Conservation (phyloP, 2,113 vertebrate species). For the Clarias gariepinus region DNA sequence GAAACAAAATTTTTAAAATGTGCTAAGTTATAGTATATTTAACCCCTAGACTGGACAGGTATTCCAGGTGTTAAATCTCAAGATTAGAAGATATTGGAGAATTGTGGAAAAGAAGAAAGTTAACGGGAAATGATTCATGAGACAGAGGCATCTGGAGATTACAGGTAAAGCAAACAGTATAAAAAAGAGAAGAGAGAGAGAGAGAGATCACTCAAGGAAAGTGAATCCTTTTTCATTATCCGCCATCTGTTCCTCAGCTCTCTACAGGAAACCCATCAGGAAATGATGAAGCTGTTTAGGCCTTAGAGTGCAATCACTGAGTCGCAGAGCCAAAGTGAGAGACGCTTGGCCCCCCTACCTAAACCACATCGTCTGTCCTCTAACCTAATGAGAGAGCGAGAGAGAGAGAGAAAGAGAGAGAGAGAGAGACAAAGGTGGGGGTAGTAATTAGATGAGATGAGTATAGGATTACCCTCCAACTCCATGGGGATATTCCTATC, state of each 20-base stretch:
- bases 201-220: constrained; percentile 41
- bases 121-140: constrained; percentile 28
- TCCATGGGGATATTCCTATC: constrained; percentile 50
- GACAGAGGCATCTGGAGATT: constrained; percentile 34
- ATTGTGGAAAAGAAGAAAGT: not conserved
- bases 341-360: constrained; percentile 37
- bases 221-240: constrained; percentile 53
- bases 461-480: constrained; percentile 55
- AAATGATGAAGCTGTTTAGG: constrained; percentile 63
- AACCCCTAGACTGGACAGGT: not conserved
- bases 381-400: constrained; percentile 34
- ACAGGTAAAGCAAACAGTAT: constrained; percentile 28
- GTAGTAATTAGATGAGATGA: constrained; percentile 42
- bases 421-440: not conserved
- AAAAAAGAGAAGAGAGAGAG: not conserved
- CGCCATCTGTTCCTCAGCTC: constrained; percentile 62
- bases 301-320: constrained; percentile 47
- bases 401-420: constrained; percentile 5
- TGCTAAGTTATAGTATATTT: not conserved
- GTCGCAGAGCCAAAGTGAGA: constrained; percentile 24
- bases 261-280: constrained; percentile 58
- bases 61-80: not conserved
- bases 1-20: not conserved
- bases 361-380: constrained; percentile 40
- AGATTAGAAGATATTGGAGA: not conserved